phyloP scores from a whole-genome alignment of 2,113 vertebrate species.

The Cisticola juncidis region DNA sequence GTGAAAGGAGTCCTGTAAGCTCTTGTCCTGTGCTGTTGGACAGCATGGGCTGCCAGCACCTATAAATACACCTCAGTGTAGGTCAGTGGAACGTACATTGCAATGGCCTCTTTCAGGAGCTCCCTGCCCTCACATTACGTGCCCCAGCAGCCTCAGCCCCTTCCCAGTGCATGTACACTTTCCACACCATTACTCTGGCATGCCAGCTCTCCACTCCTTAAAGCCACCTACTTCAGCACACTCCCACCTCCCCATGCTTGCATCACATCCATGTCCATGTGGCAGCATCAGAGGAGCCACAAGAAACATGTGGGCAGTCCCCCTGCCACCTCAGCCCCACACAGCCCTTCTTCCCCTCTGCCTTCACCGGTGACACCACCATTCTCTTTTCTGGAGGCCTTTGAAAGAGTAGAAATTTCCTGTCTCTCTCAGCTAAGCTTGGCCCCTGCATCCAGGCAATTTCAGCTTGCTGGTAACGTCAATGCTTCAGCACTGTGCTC shows the following conservation, averaged over 20 bases:
- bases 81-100: accelerated
- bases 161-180: neutral
- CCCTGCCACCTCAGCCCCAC: neutral
- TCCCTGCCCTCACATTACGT: accelerated
- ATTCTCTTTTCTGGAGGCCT: neutral
- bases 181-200: neutral
- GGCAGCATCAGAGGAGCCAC: neutral
- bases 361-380: neutral
- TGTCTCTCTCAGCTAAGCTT: neutral
- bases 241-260: neutral
- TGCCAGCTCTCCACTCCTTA: neutral
- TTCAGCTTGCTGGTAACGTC: neutral
- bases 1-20: neutral
- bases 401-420: neutral
- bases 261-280: accelerated
- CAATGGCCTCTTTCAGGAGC: neutral
- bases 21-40: neutral
- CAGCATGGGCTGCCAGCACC: accelerated
- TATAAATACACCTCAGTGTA: neutral
- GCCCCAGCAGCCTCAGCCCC: neutral
- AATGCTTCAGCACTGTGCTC: neutral
- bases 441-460: neutral
- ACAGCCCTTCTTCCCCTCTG: neutral
- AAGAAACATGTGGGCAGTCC: neutral
- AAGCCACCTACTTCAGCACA: neutral